Conservation (phyloP, 2,797 vertebrate genomes). For the Muraenolepis orangiensis region DNA sequence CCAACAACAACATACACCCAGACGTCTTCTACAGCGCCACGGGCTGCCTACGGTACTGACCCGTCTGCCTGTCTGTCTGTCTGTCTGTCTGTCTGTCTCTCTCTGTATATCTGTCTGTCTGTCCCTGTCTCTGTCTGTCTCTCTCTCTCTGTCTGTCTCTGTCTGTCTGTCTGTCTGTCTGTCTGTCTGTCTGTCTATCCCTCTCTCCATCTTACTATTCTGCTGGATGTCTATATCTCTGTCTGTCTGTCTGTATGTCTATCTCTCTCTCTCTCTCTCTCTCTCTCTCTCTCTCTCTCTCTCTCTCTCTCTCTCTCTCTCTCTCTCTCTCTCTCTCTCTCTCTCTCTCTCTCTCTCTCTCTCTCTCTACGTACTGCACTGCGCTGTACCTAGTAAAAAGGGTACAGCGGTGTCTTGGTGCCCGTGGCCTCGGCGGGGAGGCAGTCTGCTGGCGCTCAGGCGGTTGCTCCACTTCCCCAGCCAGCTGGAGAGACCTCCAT, state of each 20-base stretch:
- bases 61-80: not conserved
- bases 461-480: not conserved
- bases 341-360: no score
- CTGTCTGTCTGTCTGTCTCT: not conserved
- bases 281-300: no score
- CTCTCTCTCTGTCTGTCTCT: not conserved
- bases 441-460: not conserved
- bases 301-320: no score
- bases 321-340: no score
- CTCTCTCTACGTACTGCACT: no score
- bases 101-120: constrained; percentile 4
- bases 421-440: not conserved
- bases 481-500: not conserved
- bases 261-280: no score
- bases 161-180: not conserved
- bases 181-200: not conserved
- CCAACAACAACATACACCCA: constrained; percentile 73
- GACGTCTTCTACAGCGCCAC: constrained; percentile 88
- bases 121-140: not conserved
- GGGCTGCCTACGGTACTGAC: constrained; percentile 84
- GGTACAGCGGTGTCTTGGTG: no score
- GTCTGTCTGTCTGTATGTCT: no score
- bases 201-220: no score
- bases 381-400: no score
- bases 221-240: not conserved